These are phyloP conservation scores for Mylabris phalerata DNA, from an alignment of 1,140 invertebrate genomes.

Conservation along the genomic window DNA sequence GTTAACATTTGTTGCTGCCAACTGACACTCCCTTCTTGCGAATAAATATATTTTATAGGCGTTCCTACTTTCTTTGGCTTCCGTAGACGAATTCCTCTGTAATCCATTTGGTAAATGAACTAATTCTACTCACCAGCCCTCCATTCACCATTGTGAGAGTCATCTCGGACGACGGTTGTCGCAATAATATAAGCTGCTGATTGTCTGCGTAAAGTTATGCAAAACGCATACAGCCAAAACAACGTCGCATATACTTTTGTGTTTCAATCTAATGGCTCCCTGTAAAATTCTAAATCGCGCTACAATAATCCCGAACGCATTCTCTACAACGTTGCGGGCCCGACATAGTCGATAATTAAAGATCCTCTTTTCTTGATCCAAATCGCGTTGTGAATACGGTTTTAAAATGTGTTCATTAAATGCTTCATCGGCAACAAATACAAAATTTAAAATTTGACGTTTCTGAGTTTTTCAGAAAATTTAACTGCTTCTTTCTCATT, in stretches of 20 bases:
- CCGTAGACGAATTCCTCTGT: no score
- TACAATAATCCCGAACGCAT: slow-evolving; percentile 37
- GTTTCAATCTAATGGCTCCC: slow-evolving; percentile 7
- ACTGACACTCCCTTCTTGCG: no score
- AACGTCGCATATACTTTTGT: slow-evolving; percentile 3
- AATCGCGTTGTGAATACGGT: slow-evolving; percentile 36
- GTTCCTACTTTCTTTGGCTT: not conserved
- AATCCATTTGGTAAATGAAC: no score
- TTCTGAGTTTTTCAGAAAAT: no score
- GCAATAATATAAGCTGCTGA: not conserved
- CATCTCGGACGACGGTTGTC: not conserved
- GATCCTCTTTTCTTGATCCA: slow-evolving; percentile 36
- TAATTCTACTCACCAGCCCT: no score
- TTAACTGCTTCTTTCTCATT: no score
- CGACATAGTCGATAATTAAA: slow-evolving; percentile 45
- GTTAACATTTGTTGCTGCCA: no score
- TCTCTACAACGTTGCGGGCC: slow-evolving; percentile 38
- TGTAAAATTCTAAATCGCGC: slow-evolving; percentile 15
- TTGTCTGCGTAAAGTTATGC: slow-evolving; percentile 1
- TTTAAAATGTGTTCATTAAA: slow-evolving; percentile 43
- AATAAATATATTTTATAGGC: no score
- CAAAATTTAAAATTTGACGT: no score
- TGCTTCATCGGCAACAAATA: slow-evolving; percentile 40
- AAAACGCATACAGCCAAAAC: slow-evolving; percentile 7
- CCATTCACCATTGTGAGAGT: no score